Conservation (phyloP, 2,888 invertebrate genomes). For the Sisyra terminalis region DNA sequence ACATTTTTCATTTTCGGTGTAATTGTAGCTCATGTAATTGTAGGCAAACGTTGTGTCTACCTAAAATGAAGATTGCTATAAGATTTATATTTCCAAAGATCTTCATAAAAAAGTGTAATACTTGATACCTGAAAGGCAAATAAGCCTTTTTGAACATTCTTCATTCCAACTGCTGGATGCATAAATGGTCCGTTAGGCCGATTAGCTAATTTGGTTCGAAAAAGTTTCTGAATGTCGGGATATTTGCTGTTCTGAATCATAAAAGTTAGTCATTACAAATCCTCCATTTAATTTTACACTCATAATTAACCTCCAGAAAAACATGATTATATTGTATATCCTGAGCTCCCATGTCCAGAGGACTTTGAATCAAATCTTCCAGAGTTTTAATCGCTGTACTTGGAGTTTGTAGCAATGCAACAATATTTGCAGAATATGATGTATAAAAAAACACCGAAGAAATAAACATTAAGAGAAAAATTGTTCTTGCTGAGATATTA, state of each 20-base stretch:
- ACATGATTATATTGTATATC: constrained; percentile 40
- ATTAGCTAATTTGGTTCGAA: constrained; percentile 35
- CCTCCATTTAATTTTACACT: too few relatives aligned
- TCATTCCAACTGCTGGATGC: constrained; percentile 36
- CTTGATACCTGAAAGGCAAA: constrained; percentile 42
- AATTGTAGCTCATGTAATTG: constrained; percentile 42
- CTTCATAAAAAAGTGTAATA: too few relatives aligned
- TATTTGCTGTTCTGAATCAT: constrained; percentile 32
- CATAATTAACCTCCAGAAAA: constrained; percentile 39
- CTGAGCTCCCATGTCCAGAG: constrained; percentile 37
- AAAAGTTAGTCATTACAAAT: too few relatives aligned
- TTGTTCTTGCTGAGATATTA: constrained; percentile 30
- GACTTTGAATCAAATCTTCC: constrained; percentile 36
- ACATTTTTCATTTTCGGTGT: constrained; percentile 43
- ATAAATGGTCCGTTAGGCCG: constrained; percentile 35
- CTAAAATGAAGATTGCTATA: too few relatives aligned
- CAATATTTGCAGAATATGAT: constrained; percentile 48
- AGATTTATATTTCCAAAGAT: too few relatives aligned
- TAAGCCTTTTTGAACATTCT: constrained; percentile 32
- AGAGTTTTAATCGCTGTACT: constrained; percentile 36
- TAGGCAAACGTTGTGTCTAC: constrained; percentile 39
- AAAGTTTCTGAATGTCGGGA: constrained; percentile 32
- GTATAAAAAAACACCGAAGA: constrained; percentile 40
- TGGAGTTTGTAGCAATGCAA: constrained; percentile 43
- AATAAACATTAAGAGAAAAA: constrained; percentile 36